Base-by-base conservation (phyloP, 2,888 invertebrate genomes). In the Athripsodes cinereus region DNA sequence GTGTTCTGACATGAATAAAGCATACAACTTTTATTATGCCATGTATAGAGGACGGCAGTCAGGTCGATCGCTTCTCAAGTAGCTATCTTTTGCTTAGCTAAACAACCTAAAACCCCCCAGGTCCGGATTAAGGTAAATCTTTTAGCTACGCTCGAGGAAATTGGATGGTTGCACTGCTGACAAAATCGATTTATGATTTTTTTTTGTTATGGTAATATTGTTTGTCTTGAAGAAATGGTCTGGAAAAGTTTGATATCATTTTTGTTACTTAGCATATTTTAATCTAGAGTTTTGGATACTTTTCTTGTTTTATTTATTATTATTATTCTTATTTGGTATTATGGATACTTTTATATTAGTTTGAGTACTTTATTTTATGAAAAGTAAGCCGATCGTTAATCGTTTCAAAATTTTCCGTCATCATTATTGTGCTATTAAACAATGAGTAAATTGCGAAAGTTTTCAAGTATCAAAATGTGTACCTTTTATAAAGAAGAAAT, bases 91-190 rank as follows among this genome's bases (percentile, higher is more conserved):
- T 40, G 40, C 40, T 40, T n/a, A 40, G 40, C 40, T 40, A 40
- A 40, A 40, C 40, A 40, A 40, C 16, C 16, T 13, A 40, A 40
- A 40, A 13, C 40, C 16, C 40, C 40, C 40, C 40, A 40, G 40
- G 40, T 40, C 40, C 40, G 40, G 40, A 40, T 40, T 40, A 40
- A 40, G 40, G 40, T 40, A 40, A 40, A 40, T 40, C 40, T 40
- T 40, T n/a, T 40, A 40, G 40, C 40, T 40, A 40, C 40, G 40
- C 40, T 40, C 13, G 40, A 40, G 40, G 40, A 40, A 40, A 40
- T 40, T 40, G 40, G 40, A 40, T 40, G 40, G 40, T 40, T 40
- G 40, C 40, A 40, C 40, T n/a, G n/a, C n/a, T 40, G 40, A 40
- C 40, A 40, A 40, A 40, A 40, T 40, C 40, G 40, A 40, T 40